These are phyloP conservation scores for Falco rusticolus DNA, from an alignment of 2,797 vertebrate species.

Conservation along the genomic window DNA sequence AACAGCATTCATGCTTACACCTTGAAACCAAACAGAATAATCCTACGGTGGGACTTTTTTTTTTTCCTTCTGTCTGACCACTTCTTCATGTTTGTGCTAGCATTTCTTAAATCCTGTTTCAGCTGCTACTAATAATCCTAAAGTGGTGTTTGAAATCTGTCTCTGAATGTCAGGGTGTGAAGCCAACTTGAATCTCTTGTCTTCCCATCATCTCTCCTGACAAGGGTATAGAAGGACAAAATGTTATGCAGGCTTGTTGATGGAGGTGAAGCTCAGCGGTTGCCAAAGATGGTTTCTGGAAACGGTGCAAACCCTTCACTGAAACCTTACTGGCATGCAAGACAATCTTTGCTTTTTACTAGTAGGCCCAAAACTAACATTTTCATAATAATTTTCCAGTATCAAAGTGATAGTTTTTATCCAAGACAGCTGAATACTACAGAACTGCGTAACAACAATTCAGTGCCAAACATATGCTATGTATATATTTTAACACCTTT, in stretches of 20 bases:
- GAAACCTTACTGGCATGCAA: constrained; percentile 71
- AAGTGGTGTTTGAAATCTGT: constrained; percentile 14
- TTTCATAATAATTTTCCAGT: constrained; percentile 87
- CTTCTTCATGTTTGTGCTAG: background rate
- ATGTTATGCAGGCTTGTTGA: constrained; percentile 66
- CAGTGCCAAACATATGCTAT: constrained; percentile 83
- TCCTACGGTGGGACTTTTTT: background rate
- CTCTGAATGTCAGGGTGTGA: constrained; percentile 34
- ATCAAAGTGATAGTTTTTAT: constrained; percentile 86
- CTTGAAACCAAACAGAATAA: constrained; percentile 14
- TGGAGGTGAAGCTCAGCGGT: constrained; percentile 71
- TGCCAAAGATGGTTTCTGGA: constrained; percentile 79
- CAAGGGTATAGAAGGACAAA: constrained; percentile 58
- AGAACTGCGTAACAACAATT: constrained; percentile 75
- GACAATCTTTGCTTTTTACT: constrained; percentile 78
- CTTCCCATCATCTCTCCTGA: constrained; percentile 38
- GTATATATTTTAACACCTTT: constrained; percentile 86
- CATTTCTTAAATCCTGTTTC: background rate
- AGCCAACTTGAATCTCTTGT: constrained; percentile 21
- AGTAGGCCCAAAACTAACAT: constrained; percentile 85
- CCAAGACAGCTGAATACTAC: constrained; percentile 82
- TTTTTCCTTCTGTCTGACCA: background rate
- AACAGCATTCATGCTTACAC: background rate
- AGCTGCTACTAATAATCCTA: constrained; percentile 6
- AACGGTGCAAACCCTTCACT: constrained; percentile 49